A percentile compares a stretch with the other conserved stretches of the same genome.
Conservation (phyloP, 2,797 vertebrate species). For the Alca torda region DNA sequence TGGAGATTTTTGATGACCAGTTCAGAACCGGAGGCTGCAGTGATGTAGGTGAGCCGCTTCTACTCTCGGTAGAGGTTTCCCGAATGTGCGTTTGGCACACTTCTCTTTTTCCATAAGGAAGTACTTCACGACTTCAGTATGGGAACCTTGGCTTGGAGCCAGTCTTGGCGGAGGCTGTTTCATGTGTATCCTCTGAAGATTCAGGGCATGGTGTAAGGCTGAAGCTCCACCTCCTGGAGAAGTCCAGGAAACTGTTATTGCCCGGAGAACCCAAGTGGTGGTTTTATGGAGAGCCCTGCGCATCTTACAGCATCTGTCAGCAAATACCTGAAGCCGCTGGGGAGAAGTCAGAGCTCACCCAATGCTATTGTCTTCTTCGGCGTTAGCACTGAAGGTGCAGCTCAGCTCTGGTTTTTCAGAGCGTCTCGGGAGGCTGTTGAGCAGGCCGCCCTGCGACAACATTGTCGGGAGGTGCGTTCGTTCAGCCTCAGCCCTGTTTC, state of each 20-base stretch:
- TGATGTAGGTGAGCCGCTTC: background rate
- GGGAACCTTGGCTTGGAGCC: background rate
- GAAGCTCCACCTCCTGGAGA: background rate
- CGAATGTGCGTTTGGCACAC: rapidly evolving
- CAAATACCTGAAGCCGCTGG: background rate
- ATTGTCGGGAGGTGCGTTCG: background rate
- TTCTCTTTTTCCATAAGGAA: background rate
- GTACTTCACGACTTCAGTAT: background rate
- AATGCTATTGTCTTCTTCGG: rapidly evolving
- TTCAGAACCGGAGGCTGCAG: background rate
- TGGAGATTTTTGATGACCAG: background rate
- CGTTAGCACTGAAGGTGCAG: background rate
- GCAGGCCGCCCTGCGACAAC: background rate
- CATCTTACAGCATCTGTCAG: background rate
- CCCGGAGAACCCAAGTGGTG: background rate
- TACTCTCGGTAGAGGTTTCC: background rate
- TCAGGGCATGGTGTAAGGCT: background rate
- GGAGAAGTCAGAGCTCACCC: background rate
- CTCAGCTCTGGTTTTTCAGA: background rate
- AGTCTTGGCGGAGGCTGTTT: background rate
- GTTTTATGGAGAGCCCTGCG: background rate
- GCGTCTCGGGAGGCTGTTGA: background rate
- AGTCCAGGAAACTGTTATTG: background rate
- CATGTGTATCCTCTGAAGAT: background rate
- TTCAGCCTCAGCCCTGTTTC: background rate